phyloP scores from a whole-genome alignment of 2,113 vertebrate species.

The Oreochromis spilurus region DNA sequence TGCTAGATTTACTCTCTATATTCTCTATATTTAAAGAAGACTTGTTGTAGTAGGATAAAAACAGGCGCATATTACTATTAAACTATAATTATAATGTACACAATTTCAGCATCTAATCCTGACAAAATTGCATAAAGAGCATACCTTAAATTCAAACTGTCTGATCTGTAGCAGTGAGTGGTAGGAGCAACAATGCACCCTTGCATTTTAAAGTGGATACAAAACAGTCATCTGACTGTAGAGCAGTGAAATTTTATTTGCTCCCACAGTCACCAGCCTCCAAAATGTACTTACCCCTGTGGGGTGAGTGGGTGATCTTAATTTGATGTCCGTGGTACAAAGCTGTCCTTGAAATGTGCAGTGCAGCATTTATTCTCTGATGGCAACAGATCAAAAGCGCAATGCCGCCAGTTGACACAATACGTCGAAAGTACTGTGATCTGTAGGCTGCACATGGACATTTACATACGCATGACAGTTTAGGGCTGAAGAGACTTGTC shows the following conservation, averaged over 20 bases:
- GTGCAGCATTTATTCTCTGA: background rate
- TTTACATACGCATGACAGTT: background rate
- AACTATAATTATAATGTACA: background rate
- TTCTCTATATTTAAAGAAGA: fast-evolving
- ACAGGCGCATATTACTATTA: background rate
- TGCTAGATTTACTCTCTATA: background rate
- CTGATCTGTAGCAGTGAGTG: background rate
- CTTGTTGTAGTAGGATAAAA: background rate
- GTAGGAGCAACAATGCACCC: background rate
- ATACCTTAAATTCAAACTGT: background rate
- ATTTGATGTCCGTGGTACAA: background rate
- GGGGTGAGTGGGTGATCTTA: background rate
- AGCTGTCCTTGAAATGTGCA: constrained; percentile 11
- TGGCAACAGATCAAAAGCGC: background rate
- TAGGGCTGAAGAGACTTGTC: background rate
- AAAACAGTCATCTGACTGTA: background rate
- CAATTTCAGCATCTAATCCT: background rate
- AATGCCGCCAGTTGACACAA: background rate
- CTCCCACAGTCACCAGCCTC: background rate
- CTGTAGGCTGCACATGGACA: background rate
- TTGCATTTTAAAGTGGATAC: background rate
- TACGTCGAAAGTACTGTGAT: background rate
- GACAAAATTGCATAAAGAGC: background rate
- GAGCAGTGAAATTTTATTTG: background rate
- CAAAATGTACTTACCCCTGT: background rate